phyloP scores from a whole-genome alignment of 2,888 invertebrate genomes.

The Stenchaetothrips biformis region DNA sequence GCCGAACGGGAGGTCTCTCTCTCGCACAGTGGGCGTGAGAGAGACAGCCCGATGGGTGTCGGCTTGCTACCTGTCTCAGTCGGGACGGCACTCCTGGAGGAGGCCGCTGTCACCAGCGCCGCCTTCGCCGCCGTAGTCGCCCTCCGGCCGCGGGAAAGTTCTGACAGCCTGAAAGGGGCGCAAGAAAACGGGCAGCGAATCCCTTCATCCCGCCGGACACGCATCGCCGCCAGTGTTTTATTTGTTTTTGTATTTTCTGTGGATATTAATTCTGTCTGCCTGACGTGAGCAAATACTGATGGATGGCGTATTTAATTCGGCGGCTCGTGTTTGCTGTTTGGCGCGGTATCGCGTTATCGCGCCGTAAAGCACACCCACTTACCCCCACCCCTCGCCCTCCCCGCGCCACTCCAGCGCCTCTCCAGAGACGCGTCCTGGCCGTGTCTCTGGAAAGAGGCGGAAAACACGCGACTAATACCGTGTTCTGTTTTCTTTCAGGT shows the following conservation, averaged over 20 bases:
- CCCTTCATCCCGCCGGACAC: neutral
- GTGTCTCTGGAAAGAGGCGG: slow-evolving; percentile 6
- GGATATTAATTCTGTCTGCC: neutral
- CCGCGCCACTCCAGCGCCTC: neutral
- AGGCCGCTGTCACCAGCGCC: too few species aligned
- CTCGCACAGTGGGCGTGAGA: neutral
- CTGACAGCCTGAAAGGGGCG: neutral
- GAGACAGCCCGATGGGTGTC: neutral
- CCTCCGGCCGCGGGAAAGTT: too few species aligned
- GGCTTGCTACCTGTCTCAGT: neutral
- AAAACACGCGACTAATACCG: slow-evolving; percentile 10
- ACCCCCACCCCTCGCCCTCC: neutral
- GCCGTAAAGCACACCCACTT: slow-evolving; percentile 20
- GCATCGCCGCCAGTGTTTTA: too few species aligned
- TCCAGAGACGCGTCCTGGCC: neutral
- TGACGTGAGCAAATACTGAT: neutral
- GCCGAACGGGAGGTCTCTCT: neutral
- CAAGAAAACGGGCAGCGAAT: neutral
- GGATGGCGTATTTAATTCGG: too few species aligned
- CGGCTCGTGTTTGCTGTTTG: too few species aligned
- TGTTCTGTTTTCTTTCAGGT: slow-evolving; percentile 16
- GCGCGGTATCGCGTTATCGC: slow-evolving; percentile 1
- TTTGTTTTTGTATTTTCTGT: neutral
- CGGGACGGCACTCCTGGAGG: neutral
- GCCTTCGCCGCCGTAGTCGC: too few species aligned